Evolutionary conservation across 1,140 invertebrate species (phyloP), one percentile per base, ranked within the genome.

Genomic region (Chionoecetes opilio): DNA sequence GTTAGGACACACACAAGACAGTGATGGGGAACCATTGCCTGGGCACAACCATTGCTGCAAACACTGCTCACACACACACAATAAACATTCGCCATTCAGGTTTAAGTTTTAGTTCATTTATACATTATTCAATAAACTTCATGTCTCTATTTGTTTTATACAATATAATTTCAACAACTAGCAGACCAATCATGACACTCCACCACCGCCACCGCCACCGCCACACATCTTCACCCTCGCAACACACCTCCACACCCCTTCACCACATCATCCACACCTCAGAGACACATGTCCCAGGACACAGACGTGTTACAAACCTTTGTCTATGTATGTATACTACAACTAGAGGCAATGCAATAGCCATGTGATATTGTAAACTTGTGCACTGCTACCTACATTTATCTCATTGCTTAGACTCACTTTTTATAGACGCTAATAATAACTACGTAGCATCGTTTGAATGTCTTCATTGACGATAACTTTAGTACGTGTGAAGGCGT

Each of bases 221-320:
- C 46, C 21, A 46, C 46, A 63, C 26, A 63, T n/a, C 17, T 34
- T 91, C 75, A 26, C 75, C 32, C 38, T 9, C 46, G 17, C 46
- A 34, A 75, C 34, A 41, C 53, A 91, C 17, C 34, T 11, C 46
- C 34, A 31, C 9, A 91, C 11, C 63, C 31, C 89, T 75, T 91
- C 89, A 91, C 89, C 89, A 91, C 75, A 91, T 91, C 89, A 91
- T 91, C 38, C 34, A 17, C 63, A 91, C 29, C 89, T 91, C 89
- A 91, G 46, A 75, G 41, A 91, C 38, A 32, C 75, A 34, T 75
- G 46, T 75, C 75, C 46, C 75, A 91, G 17, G 63, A 75, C 38
- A 34, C 32, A 75, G 75, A n/a, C n/a, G n/a, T 17, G 37, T 38
- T 75, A 5, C 46, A 34, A 21, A 91, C n/a, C 14, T 38, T 14